phyloP scores from a whole-genome alignment of 1,140 invertebrate species.

The Eulimnadia texana region DNA sequence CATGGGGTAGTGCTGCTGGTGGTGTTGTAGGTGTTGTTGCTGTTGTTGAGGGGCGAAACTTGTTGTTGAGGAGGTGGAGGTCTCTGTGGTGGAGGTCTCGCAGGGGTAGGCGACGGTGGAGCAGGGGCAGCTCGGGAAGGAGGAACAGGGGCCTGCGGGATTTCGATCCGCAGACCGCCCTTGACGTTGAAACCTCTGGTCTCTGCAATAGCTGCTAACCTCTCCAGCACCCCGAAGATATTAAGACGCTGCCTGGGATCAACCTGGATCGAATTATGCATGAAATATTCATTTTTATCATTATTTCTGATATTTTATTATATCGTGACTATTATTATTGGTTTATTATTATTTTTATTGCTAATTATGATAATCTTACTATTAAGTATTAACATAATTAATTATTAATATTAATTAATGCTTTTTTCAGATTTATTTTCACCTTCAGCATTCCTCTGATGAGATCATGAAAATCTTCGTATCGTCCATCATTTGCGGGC shows the following conservation, averaged over 20 bases:
- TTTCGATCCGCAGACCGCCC: conserved; percentile 51
- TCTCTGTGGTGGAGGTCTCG: conserved; percentile 21
- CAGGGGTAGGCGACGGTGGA: conserved; percentile 4
- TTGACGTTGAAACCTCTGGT: conserved; percentile 61
- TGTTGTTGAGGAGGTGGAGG: conserved; percentile 24
- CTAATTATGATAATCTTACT: too few relatives aligned
- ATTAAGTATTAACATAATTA: too few relatives aligned
- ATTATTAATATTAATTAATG: too few relatives aligned
- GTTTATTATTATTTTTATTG: too few relatives aligned
- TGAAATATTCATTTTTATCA: not conserved
- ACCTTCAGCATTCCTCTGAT: conserved; percentile 67
- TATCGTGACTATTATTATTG: too few relatives aligned
- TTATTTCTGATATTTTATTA: too few relatives aligned
- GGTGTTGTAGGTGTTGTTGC: conserved; percentile 22
- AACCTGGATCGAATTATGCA: conserved; percentile 28
- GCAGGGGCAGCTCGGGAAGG: conserved; percentile 19
- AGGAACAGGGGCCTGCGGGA: conserved; percentile 39
- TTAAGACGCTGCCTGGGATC: conserved; percentile 63
- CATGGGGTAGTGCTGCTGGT: conserved; percentile 17
- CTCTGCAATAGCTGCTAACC: conserved; percentile 72
- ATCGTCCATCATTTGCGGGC: conserved; percentile 59
- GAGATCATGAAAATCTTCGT: conserved; percentile 74
- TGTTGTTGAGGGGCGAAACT: conserved; percentile 14
- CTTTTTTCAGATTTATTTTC: not conserved
- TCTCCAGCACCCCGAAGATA: conserved; percentile 62